Conservation (phyloP, 2,888 invertebrate species). For the Elegia similella region DNA sequence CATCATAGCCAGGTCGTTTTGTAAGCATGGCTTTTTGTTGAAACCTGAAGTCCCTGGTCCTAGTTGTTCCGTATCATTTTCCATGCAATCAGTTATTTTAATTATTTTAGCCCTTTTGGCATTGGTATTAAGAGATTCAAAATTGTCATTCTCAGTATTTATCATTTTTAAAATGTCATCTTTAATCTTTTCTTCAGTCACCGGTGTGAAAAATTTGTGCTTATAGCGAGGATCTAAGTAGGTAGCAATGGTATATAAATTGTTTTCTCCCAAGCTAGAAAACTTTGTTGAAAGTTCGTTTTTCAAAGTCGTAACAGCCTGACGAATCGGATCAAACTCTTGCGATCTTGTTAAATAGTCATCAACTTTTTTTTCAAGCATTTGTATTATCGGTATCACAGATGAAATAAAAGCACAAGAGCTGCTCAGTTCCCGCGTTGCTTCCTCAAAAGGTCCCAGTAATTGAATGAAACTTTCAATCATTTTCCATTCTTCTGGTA, state of each 20-base stretch:
- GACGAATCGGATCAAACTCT: slow-evolving; percentile 28
- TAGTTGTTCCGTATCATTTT: no score
- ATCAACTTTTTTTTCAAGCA: slow-evolving; percentile 31
- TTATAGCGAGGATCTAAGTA: slow-evolving; percentile 38
- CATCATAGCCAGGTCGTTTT: no score
- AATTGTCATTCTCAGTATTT: no score
- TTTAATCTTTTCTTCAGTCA: slow-evolving; percentile 32
- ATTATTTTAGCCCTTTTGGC: no score
- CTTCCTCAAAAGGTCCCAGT: slow-evolving; percentile 30
- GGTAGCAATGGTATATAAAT: slow-evolving; percentile 33
- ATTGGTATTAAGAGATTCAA: no score
- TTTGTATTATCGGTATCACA: slow-evolving; percentile 32
- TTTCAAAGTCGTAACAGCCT: neutral
- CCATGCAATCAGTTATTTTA: no score
- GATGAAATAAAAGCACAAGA: slow-evolving; percentile 31
- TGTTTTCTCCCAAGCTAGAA: slow-evolving; percentile 28
- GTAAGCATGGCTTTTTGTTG: no score
- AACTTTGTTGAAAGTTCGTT: no score
- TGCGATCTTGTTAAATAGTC: slow-evolving; percentile 30
- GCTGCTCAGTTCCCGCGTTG: slow-evolving; percentile 32
- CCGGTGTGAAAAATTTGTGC: slow-evolving; percentile 29
- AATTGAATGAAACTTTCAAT: slow-evolving; percentile 30
- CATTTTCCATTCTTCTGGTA: slow-evolving; percentile 31
- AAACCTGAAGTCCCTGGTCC: no score
- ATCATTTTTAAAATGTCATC: no score